Evolutionary conservation across 2,797 vertebrate genomes (phyloP), one percentile per base, ranked within the genome.

Genomic region (Decapterus maruadsi): DNA sequence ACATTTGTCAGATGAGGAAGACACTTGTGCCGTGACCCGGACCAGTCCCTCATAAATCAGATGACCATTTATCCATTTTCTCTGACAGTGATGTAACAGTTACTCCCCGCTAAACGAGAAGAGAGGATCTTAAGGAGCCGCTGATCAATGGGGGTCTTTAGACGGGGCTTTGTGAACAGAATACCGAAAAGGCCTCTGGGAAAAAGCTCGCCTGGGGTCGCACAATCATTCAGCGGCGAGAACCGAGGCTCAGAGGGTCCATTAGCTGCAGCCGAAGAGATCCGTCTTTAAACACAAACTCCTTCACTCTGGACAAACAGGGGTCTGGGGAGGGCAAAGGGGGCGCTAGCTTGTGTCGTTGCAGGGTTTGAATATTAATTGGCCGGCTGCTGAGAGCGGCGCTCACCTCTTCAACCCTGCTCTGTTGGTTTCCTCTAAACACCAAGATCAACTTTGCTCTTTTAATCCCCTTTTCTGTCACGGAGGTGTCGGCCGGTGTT

Each of bases 61-160:
- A 55, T 38, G 55, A 70, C 65, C 55, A 26, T 87, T 88, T 80
- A 84, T 89, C 83, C 57, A 64, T 84, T 88, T 82, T 71, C 72
- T 31, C 54, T 66, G 88, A 88, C 89, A 86, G 83, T 90, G 88
- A 91, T 92, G 87, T 86, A 90, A 90, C 89, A 86, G 79, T 89
- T 74, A 68, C 81, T 77, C 72, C 75, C 73, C 73, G 19, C 84
- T 77, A 22, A 75, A 84, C 2, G 46, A 71, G 70, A 65, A 62
- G 77, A 88, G 81, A 78, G 72, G 80, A 86, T 85, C 87, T 83
- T 74, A 76, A 85, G 72, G 82, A 86, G 85, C 71, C n/a, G 53
- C 75, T 86, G 90, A 94, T 92, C 92, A 93, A 92, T 90, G 90
- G 87, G 79, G 82, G 85, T 85, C 85, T 92, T 93, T 81, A 88